Conservation (phyloP, 2,888 invertebrate species). For the Synanthedon andrenaeformis region DNA sequence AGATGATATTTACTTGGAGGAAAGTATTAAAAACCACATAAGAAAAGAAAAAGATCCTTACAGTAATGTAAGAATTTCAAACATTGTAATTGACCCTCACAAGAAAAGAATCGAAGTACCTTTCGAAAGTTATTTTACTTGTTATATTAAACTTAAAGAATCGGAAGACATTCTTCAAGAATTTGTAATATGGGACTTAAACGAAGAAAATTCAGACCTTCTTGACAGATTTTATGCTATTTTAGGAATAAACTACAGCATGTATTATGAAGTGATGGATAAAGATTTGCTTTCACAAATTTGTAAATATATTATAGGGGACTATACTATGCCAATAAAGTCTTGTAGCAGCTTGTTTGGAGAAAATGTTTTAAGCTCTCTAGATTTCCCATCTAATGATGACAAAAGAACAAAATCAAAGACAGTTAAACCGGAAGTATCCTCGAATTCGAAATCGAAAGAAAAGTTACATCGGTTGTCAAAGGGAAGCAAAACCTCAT, state of each 20-base stretch:
- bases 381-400: slow-evolving; percentile 43
- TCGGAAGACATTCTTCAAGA: slow-evolving; percentile 52
- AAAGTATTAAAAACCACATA: slow-evolving; percentile 42
- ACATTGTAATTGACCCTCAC: slow-evolving; percentile 64
- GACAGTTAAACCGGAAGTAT: slow-evolving; percentile 42
- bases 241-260: slow-evolving; percentile 68
- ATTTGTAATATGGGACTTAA: slow-evolving; percentile 47
- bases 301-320: slow-evolving; percentile 58
- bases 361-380: slow-evolving; percentile 32
- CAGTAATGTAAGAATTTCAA: slow-evolving; percentile 51
- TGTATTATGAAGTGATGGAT: slow-evolving; percentile 70
- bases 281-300: slow-evolving; percentile 62
- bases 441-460: slow-evolving; percentile 29
- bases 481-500: slow-evolving; percentile 30
- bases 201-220: slow-evolving; percentile 52
- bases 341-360: slow-evolving; percentile 51
- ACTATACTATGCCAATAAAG: slow-evolving; percentile 36
- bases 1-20: slow-evolving; percentile 53
- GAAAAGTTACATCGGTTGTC: slow-evolving; percentile 32
- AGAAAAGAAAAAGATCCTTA: slow-evolving; percentile 44
- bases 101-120: slow-evolving; percentile 31
- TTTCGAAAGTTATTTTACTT: slow-evolving; percentile 69
- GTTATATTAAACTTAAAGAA: slow-evolving; percentile 63
- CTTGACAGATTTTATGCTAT: slow-evolving; percentile 71
- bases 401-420: slow-evolving; percentile 46